Conservation (phyloP, 2,113 vertebrate species). For the Uropsilus gracilis region DNA sequence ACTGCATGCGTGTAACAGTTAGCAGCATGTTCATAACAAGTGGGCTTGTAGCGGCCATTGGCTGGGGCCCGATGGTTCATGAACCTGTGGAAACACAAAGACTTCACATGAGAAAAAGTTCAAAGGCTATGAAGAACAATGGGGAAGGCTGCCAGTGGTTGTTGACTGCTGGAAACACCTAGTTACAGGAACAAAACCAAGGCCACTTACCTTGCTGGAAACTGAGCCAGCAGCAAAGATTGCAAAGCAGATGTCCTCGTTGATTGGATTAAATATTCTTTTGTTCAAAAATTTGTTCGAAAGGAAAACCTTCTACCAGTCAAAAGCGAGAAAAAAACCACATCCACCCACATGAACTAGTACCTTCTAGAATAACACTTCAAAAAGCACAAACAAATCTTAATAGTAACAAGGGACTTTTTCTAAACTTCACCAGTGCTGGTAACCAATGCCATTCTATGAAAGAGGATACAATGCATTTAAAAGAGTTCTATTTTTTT, state of each 20-base stretch:
- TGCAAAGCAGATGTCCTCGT: background rate
- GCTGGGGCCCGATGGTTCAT: slow-evolving; percentile 97
- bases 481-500: slow-evolving; percentile 19
- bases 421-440: background rate
- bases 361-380: background rate
- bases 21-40: slow-evolving; percentile 97
- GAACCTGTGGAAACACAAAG: slow-evolving; percentile 89
- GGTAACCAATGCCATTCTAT: background rate
- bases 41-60: slow-evolving; percentile 98
- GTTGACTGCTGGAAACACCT: background rate
- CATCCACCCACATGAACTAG: background rate
- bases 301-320: slow-evolving; percentile 3
- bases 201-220: background rate
- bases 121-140: background rate
- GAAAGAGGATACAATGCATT: background rate
- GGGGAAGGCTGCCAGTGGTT: background rate
- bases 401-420: background rate
- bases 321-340: slow-evolving; percentile 22
- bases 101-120: slow-evolving; percentile 53
- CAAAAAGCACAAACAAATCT: background rate
- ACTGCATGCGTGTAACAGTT: slow-evolving; percentile 99
- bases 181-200: background rate
- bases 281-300: slow-evolving; percentile 6
- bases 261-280: slow-evolving; percentile 16
- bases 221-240: background rate